Evolutionary conservation across 2,888 invertebrate genomes (phyloP), one percentile per base, ranked within the genome.

Genomic region (Amblyteles armatorius): DNA sequence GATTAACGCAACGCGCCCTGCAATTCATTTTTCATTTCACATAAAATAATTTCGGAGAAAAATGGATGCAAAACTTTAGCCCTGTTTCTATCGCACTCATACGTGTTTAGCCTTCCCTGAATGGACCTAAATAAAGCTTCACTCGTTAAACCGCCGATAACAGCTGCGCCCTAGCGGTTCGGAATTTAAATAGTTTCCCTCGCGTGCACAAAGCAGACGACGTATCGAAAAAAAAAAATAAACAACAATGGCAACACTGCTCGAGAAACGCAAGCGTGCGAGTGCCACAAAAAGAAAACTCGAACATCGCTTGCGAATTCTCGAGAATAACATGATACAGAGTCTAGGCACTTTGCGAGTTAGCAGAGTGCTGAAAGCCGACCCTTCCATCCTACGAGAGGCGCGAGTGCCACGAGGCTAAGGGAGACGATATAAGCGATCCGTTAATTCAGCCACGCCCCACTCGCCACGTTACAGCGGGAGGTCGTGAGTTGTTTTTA

Each of bases 371-470:
- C 13, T 57, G 26, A 57, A 22, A 22, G 57, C 29, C 33, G 16
- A 63, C 33, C 63, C 63, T 50, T 52, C 4, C 36, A 19, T 33
- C 69, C n/a, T n/a, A 52, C 6, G 29, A 52, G 69, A 4, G n/a
- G 60, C 67, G 19, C 67, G 55, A 57, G 40, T 29, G 57, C 57
- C 57, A 48, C 29, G 73, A 29, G 26, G 50, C 63, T 11, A 50
- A 65, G 19, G 50, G 44, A 65, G 63, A 40, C 22, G 63, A 60
- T 57, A 78, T 55, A 60, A 36, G 44, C 57, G 68, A 73, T 71
- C 52, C 73, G 77, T 81, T 72, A 65, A 84, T 65, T 82, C 71
- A 82, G 84, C 84, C 84, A 84, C 84, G 84, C 84, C 84, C 84
- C 82, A 74, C 74, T 78, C 81, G 79, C 74, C 55, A 72, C 65